Percentiles rank a stretch among this genome's conserved stretches.
Conservation (phyloP, 2,797 vertebrate species). For the Craterocephalus amniculus region DNA sequence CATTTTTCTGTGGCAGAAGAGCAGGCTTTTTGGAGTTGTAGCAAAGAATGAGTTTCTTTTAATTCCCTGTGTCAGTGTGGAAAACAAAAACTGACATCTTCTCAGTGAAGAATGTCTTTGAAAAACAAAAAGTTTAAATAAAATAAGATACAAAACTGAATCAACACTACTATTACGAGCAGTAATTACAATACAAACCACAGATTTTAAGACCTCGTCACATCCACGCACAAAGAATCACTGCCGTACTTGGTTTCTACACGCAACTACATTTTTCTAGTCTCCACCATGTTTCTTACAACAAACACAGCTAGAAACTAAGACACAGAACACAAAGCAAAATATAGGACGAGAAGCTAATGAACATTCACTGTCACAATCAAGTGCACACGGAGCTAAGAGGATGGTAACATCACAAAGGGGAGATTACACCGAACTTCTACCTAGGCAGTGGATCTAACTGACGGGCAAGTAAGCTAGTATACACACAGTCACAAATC, state of each 20-base stretch:
- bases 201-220: conserved; percentile 24
- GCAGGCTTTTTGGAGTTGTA: conserved; percentile 37
- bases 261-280: neutral
- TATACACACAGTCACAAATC: conserved; percentile 44
- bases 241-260: conserved; percentile 38
- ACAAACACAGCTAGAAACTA: conserved; percentile 38
- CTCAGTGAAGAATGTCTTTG: conserved; percentile 17
- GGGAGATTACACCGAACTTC: conserved; percentile 79
- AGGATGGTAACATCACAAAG: conserved; percentile 69
- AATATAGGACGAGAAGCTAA: conserved; percentile 79
- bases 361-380: conserved; percentile 84
- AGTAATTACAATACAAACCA: conserved; percentile 54
- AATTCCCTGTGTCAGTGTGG: conserved; percentile 12
- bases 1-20: conserved; percentile 64
- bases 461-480: conserved; percentile 19
- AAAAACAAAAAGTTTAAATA: conserved; percentile 4
- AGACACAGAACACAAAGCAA: conserved; percentile 73
- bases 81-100: conserved; percentile 23
- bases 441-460: conserved; percentile 68
- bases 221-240: conserved; percentile 53
- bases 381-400: conserved; percentile 86
- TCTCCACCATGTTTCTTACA: conserved; percentile 24
- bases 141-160: conserved; percentile 18
- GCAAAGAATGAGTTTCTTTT: conserved; percentile 35
- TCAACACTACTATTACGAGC: conserved; percentile 44